A percentile compares a stretch with the other conserved stretches of the same genome.
These are phyloP conservation scores for Euthynnus affinis DNA, from an alignment of 2,797 vertebrate species.

Conservation along the genomic window DNA sequence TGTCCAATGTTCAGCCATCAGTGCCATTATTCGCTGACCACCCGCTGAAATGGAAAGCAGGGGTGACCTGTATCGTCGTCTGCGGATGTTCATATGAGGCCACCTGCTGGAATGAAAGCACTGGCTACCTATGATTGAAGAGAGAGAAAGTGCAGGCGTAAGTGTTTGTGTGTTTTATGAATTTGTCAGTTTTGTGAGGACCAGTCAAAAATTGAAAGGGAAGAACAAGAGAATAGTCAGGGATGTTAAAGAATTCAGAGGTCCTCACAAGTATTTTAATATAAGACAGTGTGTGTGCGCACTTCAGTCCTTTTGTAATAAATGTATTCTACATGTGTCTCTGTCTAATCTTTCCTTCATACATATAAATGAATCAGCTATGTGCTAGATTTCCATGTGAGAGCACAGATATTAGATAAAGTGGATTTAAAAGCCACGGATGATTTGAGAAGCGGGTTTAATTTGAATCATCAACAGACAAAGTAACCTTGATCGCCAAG, in stretches of 20 bases:
- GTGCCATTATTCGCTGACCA: conserved; percentile 70
- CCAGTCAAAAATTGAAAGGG: conserved; percentile 12
- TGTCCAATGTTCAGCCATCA: conserved; percentile 70
- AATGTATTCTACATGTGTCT: conserved; percentile 64
- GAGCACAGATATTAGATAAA: conserved; percentile 72
- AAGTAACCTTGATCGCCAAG: conserved; percentile 69
- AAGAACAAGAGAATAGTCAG: neutral
- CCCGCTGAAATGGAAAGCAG: conserved; percentile 75
- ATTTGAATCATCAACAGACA: conserved; percentile 69
- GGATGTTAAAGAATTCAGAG: conserved; percentile 30
- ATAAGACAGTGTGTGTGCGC: neutral
- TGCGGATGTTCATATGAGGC: conserved; percentile 58
- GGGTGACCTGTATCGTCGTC: conserved; percentile 55
- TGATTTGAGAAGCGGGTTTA: conserved; percentile 67
- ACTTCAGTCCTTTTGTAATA: conserved; percentile 58
- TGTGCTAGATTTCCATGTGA: conserved; percentile 69
- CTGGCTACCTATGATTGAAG: conserved; percentile 54
- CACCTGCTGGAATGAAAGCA: conserved; percentile 74
- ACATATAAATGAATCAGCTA: conserved; percentile 72
- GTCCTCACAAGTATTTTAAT: conserved; percentile 45
- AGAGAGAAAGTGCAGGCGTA: conserved; percentile 23
- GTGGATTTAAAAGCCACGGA: conserved; percentile 72
- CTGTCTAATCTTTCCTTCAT: conserved; percentile 67
- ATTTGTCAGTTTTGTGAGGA: conserved; percentile 15
- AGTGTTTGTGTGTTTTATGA: conserved; percentile 45